A percentile compares a stretch with the other conserved stretches of the same genome.
phyloP scores from a whole-genome alignment of 2,797 vertebrate species.

The Gymnoscopelus microlampas region DNA sequence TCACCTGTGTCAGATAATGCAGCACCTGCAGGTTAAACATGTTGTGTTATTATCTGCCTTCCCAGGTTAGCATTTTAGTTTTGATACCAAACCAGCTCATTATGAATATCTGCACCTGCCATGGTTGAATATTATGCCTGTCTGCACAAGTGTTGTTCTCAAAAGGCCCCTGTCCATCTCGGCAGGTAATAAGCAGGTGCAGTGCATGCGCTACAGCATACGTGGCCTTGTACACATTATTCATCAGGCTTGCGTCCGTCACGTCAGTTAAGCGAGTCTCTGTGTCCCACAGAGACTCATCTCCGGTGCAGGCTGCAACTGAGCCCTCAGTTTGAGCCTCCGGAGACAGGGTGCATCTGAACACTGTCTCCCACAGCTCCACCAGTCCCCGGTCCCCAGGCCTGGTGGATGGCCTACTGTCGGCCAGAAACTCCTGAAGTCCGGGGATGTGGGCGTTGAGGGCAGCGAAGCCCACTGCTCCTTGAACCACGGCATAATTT shows the following conservation, averaged over 20 bases:
- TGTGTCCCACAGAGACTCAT: constrained; percentile 71
- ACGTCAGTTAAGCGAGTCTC: constrained; percentile 79
- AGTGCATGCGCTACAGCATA: constrained; percentile 81
- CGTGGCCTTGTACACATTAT: constrained; percentile 83
- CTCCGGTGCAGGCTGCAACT: constrained; percentile 66
- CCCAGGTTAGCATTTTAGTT: neutral
- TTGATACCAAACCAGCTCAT: neutral
- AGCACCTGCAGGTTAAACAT: constrained; percentile 69
- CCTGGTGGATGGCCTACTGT: constrained; percentile 70
- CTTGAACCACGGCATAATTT: constrained; percentile 78
- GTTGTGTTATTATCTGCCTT: neutral
- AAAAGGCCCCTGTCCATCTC: constrained; percentile 74
- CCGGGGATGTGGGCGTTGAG: constrained; percentile 79
- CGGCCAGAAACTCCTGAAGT: constrained; percentile 74
- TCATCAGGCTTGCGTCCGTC: constrained; percentile 79
- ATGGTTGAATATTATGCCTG: constrained; percentile 69
- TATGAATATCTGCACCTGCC: constrained; percentile 75
- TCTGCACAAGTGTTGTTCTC: constrained; percentile 75
- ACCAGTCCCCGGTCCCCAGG: constrained; percentile 75
- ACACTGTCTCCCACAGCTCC: constrained; percentile 81
- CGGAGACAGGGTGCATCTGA: constrained; percentile 69
- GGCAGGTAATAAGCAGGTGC: constrained; percentile 74
- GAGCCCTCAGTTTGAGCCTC: constrained; percentile 16
- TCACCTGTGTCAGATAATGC: constrained; percentile 78
- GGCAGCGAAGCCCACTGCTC: constrained; percentile 81